These are phyloP conservation scores for Peromyscus attwateri DNA, from an alignment of 2,797 vertebrate genomes.

Conservation along the genomic window DNA sequence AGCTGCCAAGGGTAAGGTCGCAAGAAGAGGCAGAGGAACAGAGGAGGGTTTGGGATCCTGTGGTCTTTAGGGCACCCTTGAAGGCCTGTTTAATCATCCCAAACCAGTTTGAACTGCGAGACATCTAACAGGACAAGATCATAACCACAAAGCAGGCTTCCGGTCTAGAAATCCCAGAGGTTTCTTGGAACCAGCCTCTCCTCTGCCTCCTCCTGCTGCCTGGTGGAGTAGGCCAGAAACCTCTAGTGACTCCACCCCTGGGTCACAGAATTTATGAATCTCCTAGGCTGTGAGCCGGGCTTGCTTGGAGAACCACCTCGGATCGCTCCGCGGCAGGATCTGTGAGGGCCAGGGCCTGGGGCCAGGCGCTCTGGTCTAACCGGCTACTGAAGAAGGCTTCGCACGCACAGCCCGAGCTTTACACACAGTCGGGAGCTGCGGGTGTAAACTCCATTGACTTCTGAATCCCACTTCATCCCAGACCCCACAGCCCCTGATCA, in stretches of 20 bases:
- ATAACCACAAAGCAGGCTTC: not conserved
- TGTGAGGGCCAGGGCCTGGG: not conserved
- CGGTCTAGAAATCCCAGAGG: not conserved
- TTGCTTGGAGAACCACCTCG: accelerated
- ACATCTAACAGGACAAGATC: not conserved
- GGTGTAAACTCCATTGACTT: not conserved
- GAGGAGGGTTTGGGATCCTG: not conserved
- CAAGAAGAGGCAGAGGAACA: not conserved
- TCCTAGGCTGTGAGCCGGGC: not conserved
- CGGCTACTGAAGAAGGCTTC: not conserved
- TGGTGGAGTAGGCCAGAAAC: not conserved
- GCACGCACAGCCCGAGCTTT: accelerated
- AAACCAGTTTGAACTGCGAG: not conserved
- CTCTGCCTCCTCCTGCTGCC: not conserved
- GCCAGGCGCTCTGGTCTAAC: accelerated
- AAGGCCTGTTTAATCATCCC: not conserved
- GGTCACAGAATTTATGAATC: not conserved
- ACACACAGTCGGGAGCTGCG: accelerated
- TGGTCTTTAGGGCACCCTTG: not conserved
- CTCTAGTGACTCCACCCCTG: not conserved
- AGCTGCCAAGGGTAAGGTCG: not conserved
- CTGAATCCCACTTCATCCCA: too few species aligned
- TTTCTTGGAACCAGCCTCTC: not conserved
- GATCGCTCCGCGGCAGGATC: not conserved
- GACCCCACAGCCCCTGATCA: accelerated